These are phyloP conservation scores for Nyctibius bracteatus DNA, from an alignment of 2,113 vertebrate genomes.

Conservation along the genomic window DNA sequence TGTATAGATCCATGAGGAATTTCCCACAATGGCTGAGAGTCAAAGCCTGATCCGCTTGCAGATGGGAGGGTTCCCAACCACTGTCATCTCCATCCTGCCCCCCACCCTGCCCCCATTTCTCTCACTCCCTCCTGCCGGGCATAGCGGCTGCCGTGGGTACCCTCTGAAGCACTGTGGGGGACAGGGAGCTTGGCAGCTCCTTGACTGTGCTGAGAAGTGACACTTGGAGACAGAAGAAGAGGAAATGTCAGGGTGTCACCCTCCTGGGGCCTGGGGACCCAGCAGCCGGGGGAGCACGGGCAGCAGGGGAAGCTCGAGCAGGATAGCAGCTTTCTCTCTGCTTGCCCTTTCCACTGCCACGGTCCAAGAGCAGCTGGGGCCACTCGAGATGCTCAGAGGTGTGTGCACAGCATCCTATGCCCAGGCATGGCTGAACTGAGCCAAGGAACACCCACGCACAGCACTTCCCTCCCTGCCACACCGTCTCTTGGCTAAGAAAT, in stretches of 20 bases:
- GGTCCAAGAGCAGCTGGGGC: not conserved
- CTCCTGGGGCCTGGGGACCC: not conserved
- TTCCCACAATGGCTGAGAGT: not conserved
- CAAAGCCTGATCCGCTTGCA: not conserved
- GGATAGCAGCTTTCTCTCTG: not conserved
- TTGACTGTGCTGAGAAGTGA: not conserved
- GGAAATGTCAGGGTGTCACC: not conserved
- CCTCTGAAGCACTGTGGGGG: not conserved
- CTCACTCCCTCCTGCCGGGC: not conserved
- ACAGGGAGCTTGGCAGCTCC: not conserved
- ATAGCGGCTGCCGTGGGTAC: fast-evolving
- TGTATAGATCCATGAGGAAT: not conserved
- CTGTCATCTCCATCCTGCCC: not conserved
- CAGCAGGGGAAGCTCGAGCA: not conserved
- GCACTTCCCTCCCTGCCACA: not conserved
- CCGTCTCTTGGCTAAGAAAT: not conserved
- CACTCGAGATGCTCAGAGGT: not conserved
- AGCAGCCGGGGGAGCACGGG: fast-evolving
- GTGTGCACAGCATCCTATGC: fast-evolving
- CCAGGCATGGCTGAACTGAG: fast-evolving
- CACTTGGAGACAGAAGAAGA: not conserved
- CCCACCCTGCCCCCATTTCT: not conserved
- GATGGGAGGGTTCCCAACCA: not conserved
- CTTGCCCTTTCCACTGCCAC: not conserved
- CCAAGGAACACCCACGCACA: not conserved